Evolutionary conservation across 2,888 invertebrate species (phyloP), one percentile per base, ranked within the genome.

Genomic region (Chymomyza caudatula): DNA sequence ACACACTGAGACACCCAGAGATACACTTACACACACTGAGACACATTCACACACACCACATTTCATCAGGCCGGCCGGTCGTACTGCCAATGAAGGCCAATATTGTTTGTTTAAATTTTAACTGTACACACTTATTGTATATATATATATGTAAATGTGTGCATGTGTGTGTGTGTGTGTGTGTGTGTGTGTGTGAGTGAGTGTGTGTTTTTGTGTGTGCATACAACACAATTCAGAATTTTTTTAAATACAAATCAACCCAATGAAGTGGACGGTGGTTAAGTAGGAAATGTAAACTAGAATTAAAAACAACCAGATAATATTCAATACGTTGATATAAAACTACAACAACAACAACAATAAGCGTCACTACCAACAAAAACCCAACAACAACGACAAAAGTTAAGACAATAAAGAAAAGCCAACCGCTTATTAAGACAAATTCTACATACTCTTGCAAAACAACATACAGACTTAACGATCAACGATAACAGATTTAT

Each of bases 271-370:
- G 72, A 74, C 51, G 51, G 23, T 15, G 23, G 77, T 65, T 76
- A 75, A 85, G 85, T 80, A 85, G 80, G 80, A 80, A 80, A 80
- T 80, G 85, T 80, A 80, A 85, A 74, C 85, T 77, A 77, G 73
- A 74, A 71, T 64, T 63, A 67, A 73, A 44, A 73, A 58, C 63
- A 76, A 61, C 25, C 69, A 63, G 53, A 62, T 67, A 57, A 64
- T 73, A 67, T 47, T 22, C 29, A 37, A 29, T 15, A 13, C 23
- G 29, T 8, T 22, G 43, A n/a, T 42, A 22, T 37, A 63, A 49
- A 57, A 42, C 53, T 42, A 15, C 57, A 60, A 60, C 54, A 51
- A 11, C 44, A 43, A 55, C 29, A 15, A 23, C 65, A 49, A 29
- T 57, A 62, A 65, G 59, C 69, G 71, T 69, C 73, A 65, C 67